Evolutionary conservation across 2,888 invertebrate species (phyloP), one percentile per base, ranked within the genome.

Genomic region (Malthinus flaveolus): DNA sequence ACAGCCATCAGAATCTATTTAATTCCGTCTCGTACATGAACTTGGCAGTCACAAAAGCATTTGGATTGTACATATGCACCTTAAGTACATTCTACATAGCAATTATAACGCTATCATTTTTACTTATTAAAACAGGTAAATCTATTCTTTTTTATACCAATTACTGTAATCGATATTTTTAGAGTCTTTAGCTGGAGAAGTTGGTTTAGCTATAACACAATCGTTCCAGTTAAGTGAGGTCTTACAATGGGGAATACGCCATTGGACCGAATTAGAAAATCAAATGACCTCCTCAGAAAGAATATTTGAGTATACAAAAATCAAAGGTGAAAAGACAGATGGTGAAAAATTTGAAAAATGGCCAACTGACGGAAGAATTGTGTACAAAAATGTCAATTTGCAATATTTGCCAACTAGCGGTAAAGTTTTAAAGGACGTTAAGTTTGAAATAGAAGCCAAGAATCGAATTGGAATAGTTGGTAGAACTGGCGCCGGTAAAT

Each of bases 261-360:
- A 96, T 77, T 93, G 94, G 69, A 93, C 95, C 0, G 96, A 96
- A 77, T 76, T 78, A 11, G 79, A 79, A 74, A 93, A 92, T 72
- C 88, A 87, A 66, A 92, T 93, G 92, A 93, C 91, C 1, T 89
- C 91, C 7, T 95, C 97, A 0, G 97, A 97, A 78, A 85, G 95
- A 75, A 84, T 90, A 0, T 42, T 74, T 34, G 78, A 78, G 63
- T 78, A 78, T 49, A 71, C 82, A 1, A 75, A 81, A 10, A 71
- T 87, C 8, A 77, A 81, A 59, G 67, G 70, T 4, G 80, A 81
- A 66, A 55, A 66, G 7, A 59, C 59, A 4, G 49, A 54, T 37
- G 75, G 74, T 7, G 49, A 48, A 66, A 88, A 87, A 32, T 84
- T 85, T 15, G 79, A 83, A 8, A 81, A 84, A 0, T 93, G 93